phyloP scores from a whole-genome alignment of 2,888 invertebrate genomes.

The Epirrhoe alternata region DNA sequence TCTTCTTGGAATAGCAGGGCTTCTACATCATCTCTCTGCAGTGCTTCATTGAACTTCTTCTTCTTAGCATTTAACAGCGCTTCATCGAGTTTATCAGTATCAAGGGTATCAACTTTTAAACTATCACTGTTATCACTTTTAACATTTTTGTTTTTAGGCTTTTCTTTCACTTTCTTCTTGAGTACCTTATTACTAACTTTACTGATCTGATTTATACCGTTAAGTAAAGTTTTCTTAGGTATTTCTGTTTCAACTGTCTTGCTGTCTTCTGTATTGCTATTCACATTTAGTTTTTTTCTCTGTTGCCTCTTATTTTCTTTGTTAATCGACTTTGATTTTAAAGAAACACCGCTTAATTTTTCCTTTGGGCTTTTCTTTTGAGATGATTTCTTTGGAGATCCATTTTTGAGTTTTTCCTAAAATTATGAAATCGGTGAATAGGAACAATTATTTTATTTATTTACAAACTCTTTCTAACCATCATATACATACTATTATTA shows the following conservation, averaged over 20 bases:
- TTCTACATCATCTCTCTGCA: constrained; percentile 58
- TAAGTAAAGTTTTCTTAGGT: constrained; percentile 17
- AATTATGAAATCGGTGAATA: not conserved
- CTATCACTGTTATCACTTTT: constrained; percentile 38
- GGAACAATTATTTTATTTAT: too few species aligned
- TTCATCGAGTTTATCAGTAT: constrained; percentile 62
- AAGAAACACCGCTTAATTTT: constrained; percentile 16
- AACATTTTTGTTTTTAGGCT: constrained; percentile 28
- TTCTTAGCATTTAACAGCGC: constrained; percentile 63
- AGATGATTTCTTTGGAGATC: constrained; percentile 7
- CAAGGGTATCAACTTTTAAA: constrained; percentile 47
- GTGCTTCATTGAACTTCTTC: constrained; percentile 60
- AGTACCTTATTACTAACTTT: constrained; percentile 14
- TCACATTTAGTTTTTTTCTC: not conserved
- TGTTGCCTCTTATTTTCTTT: constrained; percentile 22
- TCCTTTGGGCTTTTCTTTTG: constrained; percentile 11
- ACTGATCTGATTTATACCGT: constrained; percentile 3
- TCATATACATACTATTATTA: too few species aligned
- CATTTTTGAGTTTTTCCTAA: constrained; percentile 16
- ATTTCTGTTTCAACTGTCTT: constrained; percentile 3
- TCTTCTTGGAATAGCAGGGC: constrained; percentile 51
- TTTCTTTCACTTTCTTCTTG: constrained; percentile 17
- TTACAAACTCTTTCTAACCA: too few species aligned
- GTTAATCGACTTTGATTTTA: constrained; percentile 22
- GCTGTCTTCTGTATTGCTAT: constrained; percentile 10